phyloP scores from a whole-genome alignment of 2,888 invertebrate species.

The Diloba caeruleocephala region DNA sequence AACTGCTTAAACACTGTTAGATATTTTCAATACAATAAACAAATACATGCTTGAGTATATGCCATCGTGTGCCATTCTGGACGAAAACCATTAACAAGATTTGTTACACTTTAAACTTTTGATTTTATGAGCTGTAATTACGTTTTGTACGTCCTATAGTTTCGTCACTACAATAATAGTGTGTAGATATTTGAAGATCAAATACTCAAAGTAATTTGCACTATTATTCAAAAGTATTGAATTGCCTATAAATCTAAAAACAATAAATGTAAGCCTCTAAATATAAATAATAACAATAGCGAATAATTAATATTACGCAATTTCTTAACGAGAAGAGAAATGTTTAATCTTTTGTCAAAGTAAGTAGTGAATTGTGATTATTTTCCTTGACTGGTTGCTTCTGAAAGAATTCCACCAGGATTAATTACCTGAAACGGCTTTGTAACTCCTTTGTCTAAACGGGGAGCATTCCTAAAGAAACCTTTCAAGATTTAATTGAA shows the following conservation, averaged over 20 bases:
- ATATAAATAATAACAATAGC: constrained; percentile 27
- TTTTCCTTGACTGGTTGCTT: constrained; percentile 68
- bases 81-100: background rate
- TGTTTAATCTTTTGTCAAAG: constrained; percentile 66
- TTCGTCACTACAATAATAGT: background rate
- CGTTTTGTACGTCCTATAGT: background rate
- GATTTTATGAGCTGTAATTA: background rate
- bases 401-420: constrained; percentile 79
- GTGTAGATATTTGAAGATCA: background rate
- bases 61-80: no score
- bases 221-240: constrained; percentile 5
- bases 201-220: background rate
- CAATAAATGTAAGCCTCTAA: constrained; percentile 1
- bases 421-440: constrained; percentile 81
- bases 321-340: constrained; percentile 52
- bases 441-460: constrained; percentile 76
- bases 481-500: constrained; percentile 79
- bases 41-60: no score
- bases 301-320: constrained; percentile 44
- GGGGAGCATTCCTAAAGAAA: constrained; percentile 70
- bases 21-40: no score
- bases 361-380: constrained; percentile 67
- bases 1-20: no score
- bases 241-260: constrained; percentile 16
- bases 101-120: background rate